Evolutionary conservation across 2,797 vertebrate species (phyloP).

Genomic region (Spheniscus humboldti): DNA sequence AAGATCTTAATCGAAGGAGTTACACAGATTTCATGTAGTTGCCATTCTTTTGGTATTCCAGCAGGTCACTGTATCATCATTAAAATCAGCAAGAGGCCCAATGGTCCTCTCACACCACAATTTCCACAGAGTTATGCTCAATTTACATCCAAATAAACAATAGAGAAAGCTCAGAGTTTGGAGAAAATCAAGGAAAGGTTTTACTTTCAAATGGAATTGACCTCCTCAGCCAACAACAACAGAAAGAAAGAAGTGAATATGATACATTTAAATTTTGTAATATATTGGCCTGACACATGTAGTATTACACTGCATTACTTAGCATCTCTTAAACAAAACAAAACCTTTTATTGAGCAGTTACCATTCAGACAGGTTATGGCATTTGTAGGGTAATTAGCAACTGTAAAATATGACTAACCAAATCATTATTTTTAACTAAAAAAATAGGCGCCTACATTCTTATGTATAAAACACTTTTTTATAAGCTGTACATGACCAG

Average conservation of each 20-base stretch:
- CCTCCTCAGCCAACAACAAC: neutral
- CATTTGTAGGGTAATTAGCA: constrained; percentile 52
- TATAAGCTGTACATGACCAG: constrained; percentile 55
- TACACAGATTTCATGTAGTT: neutral
- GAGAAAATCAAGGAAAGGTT: neutral
- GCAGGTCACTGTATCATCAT: neutral
- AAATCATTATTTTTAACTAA: constrained; percentile 57
- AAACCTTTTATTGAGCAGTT: constrained; percentile 57
- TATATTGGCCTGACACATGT: constrained; percentile 10
- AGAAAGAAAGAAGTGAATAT: neutral
- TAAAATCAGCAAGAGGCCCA: neutral
- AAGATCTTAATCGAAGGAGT: neutral
- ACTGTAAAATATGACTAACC: constrained; percentile 39
- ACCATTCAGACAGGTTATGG: constrained; percentile 47
- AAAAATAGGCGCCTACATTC: constrained; percentile 58
- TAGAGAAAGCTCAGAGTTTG: neutral
- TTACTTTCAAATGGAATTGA: neutral
- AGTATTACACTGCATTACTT: constrained; percentile 35
- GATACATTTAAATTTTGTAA: constrained; percentile 19
- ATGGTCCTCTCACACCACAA: neutral
- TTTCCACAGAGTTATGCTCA: neutral
- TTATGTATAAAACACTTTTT: constrained; percentile 55
- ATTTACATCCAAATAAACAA: neutral
- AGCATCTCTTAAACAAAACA: constrained; percentile 51
- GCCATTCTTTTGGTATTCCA: neutral